A percentile compares a stretch with the other conserved stretches of the same genome.
phyloP scores from a whole-genome alignment of 2,113 vertebrate genomes.

The Phrynosoma blainvillii region DNA sequence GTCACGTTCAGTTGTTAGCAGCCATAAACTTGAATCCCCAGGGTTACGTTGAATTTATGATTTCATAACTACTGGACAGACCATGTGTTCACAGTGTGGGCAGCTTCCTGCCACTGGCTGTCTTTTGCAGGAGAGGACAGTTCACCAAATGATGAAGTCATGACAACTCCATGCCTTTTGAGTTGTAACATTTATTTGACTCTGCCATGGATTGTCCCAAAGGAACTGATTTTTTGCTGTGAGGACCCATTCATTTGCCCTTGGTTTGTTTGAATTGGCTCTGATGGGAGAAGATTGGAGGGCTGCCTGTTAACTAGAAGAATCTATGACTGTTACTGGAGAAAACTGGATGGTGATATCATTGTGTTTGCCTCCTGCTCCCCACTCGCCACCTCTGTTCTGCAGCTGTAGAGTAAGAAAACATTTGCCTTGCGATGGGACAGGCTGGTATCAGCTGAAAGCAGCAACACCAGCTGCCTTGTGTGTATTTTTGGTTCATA shows the following conservation, averaged over 20 bases:
- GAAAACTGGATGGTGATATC: constrained; percentile 6
- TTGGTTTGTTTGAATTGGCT: not conserved
- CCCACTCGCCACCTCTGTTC: constrained; percentile 15
- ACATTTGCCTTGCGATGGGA: constrained; percentile 22
- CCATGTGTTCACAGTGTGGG: no score
- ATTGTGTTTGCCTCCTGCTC: constrained; percentile 12
- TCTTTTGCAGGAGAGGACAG: no score
- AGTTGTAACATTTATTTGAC: no score
- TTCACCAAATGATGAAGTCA: no score
- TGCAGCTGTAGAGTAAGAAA: constrained; percentile 57
- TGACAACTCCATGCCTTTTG: no score
- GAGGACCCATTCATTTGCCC: not conserved
- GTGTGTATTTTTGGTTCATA: not conserved
- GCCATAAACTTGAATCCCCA: no score
- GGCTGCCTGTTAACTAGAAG: not conserved
- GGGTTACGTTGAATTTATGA: no score
- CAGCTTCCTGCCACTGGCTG: no score
- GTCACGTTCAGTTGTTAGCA: no score
- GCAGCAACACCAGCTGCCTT: not conserved
- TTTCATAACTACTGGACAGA: no score
- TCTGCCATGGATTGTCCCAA: no score
- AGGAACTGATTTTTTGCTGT: no score
- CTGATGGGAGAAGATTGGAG: not conserved
- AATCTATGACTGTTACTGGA: not conserved
- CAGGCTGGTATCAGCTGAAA: constrained; percentile 44